Evolutionary conservation across 2,113 vertebrate genomes (phyloP).

Genomic region (Odobenus rosmarus): DNA sequence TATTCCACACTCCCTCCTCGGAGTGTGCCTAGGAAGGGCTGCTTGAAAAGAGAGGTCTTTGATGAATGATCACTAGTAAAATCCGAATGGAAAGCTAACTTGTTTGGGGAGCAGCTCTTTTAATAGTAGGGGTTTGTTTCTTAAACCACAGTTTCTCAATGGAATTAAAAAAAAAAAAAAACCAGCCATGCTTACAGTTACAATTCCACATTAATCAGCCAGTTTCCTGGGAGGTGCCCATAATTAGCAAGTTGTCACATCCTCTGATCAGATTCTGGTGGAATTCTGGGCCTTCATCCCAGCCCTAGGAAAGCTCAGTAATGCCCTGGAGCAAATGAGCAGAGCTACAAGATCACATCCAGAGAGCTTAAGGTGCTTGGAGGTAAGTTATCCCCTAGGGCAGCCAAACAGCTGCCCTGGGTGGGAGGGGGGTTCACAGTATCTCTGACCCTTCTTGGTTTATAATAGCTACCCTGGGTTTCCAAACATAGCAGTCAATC

Average conservation of each 20-base stretch:
- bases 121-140: neutral
- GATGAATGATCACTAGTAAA: constrained; percentile 13
- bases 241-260: neutral
- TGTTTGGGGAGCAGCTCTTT: neutral
- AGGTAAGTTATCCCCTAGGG: constrained; percentile 9
- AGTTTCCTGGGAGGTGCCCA: neutral
- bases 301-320: neutral
- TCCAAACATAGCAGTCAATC: accelerated
- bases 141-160: constrained; percentile 32
- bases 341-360: constrained; percentile 31
- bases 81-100: neutral
- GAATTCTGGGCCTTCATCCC: neutral
- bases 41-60: neutral
- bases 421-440: neutral
- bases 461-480: neutral
- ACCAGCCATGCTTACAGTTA: neutral
- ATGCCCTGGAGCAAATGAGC: constrained; percentile 35
- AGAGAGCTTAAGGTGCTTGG: neutral
- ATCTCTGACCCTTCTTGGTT: neutral
- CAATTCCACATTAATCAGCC: constrained; percentile 24
- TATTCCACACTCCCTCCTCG: neutral
- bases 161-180: neutral
- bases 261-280: neutral
- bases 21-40: neutral
- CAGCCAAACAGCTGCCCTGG: neutral